A percentile compares a stretch with the other conserved stretches of the same genome.
These are phyloP conservation scores for Rhyzopertha dominica DNA, from an alignment of 1,140 invertebrate species.

Conservation along the genomic window DNA sequence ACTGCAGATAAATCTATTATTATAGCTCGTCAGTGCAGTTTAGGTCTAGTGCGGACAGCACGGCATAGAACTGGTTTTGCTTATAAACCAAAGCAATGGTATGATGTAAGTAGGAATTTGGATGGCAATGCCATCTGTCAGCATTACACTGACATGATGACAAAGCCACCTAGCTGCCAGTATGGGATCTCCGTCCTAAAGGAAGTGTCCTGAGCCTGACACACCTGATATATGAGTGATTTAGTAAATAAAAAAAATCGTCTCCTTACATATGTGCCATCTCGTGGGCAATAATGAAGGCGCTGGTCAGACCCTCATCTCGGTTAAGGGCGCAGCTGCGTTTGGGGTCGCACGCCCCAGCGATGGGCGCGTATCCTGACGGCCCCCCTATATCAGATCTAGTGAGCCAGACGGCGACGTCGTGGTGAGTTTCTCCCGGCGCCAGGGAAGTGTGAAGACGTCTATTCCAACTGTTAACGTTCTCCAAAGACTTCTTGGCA, in stretches of 20 bases:
- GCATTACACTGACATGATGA: no score
- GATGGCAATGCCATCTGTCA: no score
- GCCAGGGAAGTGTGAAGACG: constrained; percentile 50
- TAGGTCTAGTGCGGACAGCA: no score
- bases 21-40: no score
- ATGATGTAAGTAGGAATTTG: no score
- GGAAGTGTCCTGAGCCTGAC: not conserved
- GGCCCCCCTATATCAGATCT: constrained; percentile 67
- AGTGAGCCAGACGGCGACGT: constrained; percentile 71
- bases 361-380: constrained; percentile 75
- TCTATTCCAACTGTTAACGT: constrained; percentile 71
- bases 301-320: constrained; percentile 74
- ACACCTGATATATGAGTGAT: not conserved
- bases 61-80: no score
- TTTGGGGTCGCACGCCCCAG: constrained; percentile 64
- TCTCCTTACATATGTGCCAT: constrained; percentile 75
- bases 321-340: constrained; percentile 70
- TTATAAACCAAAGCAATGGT: no score
- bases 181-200: no score
- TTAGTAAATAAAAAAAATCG: constrained; percentile 22
- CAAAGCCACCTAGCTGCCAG: no score
- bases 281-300: constrained; percentile 79
- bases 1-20: no score
- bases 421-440: constrained; percentile 54
- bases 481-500: constrained; percentile 65